These are phyloP conservation scores for Lethenteron reissneri DNA, from an alignment of 2,113 vertebrate genomes.

Conservation along the genomic window DNA sequence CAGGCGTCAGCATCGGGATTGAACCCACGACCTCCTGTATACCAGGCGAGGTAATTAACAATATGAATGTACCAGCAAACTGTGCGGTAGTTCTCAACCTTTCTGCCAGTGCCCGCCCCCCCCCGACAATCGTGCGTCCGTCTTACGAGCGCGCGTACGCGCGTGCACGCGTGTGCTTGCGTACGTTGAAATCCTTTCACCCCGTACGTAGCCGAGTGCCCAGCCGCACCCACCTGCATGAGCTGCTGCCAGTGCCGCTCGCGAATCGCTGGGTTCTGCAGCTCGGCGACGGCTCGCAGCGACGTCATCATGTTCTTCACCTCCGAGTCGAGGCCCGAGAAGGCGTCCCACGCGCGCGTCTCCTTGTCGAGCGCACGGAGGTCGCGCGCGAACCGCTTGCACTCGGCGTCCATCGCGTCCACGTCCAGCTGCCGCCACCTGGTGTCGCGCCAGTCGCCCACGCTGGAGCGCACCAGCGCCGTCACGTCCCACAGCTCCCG, in stretches of 20 bases:
- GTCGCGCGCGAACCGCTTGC: slow-evolving; percentile 49
- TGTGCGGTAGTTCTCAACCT: too few relatives aligned
- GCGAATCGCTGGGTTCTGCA: slow-evolving; percentile 64
- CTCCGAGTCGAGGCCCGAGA: slow-evolving; percentile 39
- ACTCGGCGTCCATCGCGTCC: slow-evolving; percentile 64
- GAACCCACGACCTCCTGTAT: too few relatives aligned
- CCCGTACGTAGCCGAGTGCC: too few relatives aligned
- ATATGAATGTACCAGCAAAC: too few relatives aligned
- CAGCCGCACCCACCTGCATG: slow-evolving; percentile 22
- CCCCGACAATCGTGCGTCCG: too few relatives aligned
- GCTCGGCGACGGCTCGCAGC: slow-evolving; percentile 48
- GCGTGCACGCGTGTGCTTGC: too few relatives aligned
- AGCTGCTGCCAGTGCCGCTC: slow-evolving; percentile 68
- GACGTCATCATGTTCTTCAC: slow-evolving; percentile 54
- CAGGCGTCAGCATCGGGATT: too few relatives aligned
- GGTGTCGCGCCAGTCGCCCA: slow-evolving; percentile 46
- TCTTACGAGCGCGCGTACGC: too few relatives aligned
- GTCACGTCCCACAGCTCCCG: slow-evolving; percentile 66
- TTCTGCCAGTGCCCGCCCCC: too few relatives aligned
- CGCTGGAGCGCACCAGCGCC: slow-evolving; percentile 33
- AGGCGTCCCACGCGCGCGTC: slow-evolving; percentile 52
- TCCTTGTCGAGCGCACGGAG: slow-evolving; percentile 58
- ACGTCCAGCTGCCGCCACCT: slow-evolving; percentile 51
- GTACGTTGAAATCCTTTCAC: too few relatives aligned
- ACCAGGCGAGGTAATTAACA: too few relatives aligned